phyloP scores from a whole-genome alignment of 2,113 vertebrate genomes.

The Leptobrachium leishanense region DNA sequence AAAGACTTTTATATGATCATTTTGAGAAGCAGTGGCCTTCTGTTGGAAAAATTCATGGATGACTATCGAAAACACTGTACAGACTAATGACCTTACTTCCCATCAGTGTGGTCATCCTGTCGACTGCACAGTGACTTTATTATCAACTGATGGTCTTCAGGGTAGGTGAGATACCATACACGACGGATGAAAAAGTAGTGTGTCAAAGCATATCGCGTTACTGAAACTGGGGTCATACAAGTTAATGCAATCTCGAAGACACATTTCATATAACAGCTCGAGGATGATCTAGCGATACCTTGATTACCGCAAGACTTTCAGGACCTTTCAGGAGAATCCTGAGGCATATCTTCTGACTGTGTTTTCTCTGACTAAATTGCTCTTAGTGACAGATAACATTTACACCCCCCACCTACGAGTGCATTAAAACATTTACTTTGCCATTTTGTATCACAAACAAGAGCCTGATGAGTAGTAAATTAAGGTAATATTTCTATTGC shows the following conservation, averaged over 20 bases:
- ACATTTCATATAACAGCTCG: not conserved
- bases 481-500: not conserved
- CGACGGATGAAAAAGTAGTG: no score
- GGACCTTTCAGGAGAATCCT: slow-evolving; percentile 2
- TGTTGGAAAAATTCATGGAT: no score
- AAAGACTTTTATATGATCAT: no score
- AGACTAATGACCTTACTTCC: no score
- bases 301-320: slow-evolving; percentile 3
- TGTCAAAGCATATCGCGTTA: not conserved
- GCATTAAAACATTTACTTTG: slow-evolving; percentile 13
- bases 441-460: not conserved
- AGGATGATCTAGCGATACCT: not conserved
- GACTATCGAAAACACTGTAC: no score
- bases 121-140: no score
- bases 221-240: not conserved
- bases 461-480: slow-evolving; percentile 4
- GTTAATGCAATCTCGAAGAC: slow-evolving; percentile 7
- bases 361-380: slow-evolving; percentile 17
- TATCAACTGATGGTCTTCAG: no score
- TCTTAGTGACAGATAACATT: not conserved
- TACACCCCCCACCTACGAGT: not conserved
- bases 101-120: no score
- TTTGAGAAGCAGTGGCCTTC: no score
- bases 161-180: no score
- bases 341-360: not conserved